Conservation (phyloP, 2,797 vertebrate species). For the Atherinosoma microstoma region DNA sequence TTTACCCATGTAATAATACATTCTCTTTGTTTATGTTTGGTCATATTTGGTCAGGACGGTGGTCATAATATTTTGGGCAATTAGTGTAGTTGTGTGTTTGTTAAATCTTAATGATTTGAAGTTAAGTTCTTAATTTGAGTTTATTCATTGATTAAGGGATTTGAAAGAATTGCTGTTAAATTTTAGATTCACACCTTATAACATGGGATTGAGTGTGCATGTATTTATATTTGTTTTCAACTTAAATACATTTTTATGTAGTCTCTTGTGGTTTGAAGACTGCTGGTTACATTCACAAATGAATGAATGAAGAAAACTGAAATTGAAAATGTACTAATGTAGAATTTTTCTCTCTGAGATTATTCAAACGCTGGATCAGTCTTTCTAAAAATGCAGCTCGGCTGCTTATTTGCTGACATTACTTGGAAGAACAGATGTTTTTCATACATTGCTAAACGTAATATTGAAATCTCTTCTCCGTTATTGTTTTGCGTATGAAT, state of each 20-base stretch:
- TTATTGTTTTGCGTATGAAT: constrained; percentile 5
- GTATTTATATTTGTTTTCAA: background rate
- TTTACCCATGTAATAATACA: background rate
- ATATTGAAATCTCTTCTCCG: background rate
- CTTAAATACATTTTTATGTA: background rate
- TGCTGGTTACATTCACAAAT: constrained; percentile 14
- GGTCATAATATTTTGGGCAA: no score
- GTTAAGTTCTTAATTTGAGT: background rate
- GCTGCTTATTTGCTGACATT: background rate
- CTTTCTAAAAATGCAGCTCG: background rate
- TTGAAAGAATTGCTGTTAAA: background rate
- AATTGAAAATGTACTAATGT: background rate
- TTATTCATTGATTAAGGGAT: background rate
- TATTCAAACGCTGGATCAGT: background rate
- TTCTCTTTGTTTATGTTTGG: background rate
- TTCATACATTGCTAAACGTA: background rate
- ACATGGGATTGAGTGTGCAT: background rate
- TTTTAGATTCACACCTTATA: background rate
- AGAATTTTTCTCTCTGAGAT: constrained; percentile 6
- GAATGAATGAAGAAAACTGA: constrained; percentile 10
- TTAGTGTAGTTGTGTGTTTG: background rate
- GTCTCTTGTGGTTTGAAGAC: background rate
- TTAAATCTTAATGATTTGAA: background rate
- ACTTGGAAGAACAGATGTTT: background rate
- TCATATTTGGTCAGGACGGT: background rate